Base-by-base conservation (phyloP, 2,888 invertebrate species). In the Epinotia brunnichana region DNA sequence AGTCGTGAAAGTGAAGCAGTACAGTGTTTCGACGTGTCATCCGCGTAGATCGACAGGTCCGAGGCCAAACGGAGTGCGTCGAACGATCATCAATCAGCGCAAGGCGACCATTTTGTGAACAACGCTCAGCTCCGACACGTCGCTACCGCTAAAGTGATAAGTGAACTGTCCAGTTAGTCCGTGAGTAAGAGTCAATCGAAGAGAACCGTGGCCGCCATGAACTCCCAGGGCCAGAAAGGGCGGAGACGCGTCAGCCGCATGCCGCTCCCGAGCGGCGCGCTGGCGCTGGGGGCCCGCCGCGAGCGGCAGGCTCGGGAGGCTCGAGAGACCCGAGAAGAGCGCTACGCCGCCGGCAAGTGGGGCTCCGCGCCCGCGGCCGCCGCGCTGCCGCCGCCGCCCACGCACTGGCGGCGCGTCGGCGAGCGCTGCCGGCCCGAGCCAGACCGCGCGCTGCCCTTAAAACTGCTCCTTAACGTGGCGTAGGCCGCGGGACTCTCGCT, bases 361-460 rank as follows among this genome's bases (percentile, higher is more conserved):
- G 96, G 96, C 83, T 96, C 96, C 79, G 96, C 97, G 70, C 97
- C 97, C 66, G 95, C 96, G 73, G 96, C 97, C 59, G 95, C 95
- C 80, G 95, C 95, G 76, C 91, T 97, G 83, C 97, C 97, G 74
- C 96, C 95, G 85, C 97, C 97, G 81, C 97, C 97, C 74, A 94
- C 94, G 77, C 96, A 96, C 89, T 97, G 97, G 97, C 95, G 88
- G 79, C 89, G 88, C 80, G 70, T 21, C 15, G 90, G 87, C 70
- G 91, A 90, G 79, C 90, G 90, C 81, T 93, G 94, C 77, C 87
- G 94, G 60, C 86, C 90, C 57, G 91, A 93, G 83, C 88, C 89
- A 79, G 92, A 92, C 83, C 90, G 95, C 86, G 94, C 95, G 83
- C 92, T 94, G 83, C 93, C 95, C 79, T 94, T 95, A 79, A 95